phyloP scores from a whole-genome alignment of 2,888 invertebrate genomes.

The Gisinianus flammeolus region DNA sequence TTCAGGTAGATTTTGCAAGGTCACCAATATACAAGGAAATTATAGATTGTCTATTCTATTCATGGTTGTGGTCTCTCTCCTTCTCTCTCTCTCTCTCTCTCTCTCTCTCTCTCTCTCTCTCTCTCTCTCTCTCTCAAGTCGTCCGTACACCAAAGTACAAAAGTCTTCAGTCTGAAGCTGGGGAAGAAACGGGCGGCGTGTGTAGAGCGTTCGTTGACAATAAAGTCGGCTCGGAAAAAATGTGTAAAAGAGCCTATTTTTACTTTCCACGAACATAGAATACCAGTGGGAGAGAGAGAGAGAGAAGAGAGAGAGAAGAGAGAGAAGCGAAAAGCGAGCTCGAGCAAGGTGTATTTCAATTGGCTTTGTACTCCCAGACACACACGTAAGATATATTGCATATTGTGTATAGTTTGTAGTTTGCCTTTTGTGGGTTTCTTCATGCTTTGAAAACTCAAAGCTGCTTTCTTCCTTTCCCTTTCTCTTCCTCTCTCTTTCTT shows the following conservation, averaged over 20 bases:
- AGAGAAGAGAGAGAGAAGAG: neutral
- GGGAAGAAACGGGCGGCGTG: too few relatives aligned
- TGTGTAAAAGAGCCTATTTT: neutral
- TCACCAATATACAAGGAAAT: neutral
- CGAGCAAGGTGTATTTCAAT: conserved; percentile 11
- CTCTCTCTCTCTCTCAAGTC: too few relatives aligned
- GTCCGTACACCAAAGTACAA: too few relatives aligned
- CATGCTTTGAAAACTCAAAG: neutral
- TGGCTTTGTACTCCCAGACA: neutral
- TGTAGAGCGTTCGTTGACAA: neutral
- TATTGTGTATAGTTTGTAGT: neutral
- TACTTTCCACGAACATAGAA: neutral
- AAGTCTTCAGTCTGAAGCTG: too few relatives aligned
- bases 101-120: too few relatives aligned
- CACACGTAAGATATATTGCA: neutral
- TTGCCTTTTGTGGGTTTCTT: neutral
- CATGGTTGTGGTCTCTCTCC: too few relatives aligned
- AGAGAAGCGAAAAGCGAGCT: neutral
- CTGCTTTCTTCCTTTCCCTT: neutral
- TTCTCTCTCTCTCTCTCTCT: too few relatives aligned
- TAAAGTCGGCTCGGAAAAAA: neutral
- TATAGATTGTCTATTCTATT: too few relatives aligned
- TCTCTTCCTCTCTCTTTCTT: neutral
- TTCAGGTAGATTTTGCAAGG: neutral
- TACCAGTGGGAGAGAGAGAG: neutral